Base-by-base conservation (phyloP, 2,113 vertebrate species). In the Salvelinus namaycush region DNA sequence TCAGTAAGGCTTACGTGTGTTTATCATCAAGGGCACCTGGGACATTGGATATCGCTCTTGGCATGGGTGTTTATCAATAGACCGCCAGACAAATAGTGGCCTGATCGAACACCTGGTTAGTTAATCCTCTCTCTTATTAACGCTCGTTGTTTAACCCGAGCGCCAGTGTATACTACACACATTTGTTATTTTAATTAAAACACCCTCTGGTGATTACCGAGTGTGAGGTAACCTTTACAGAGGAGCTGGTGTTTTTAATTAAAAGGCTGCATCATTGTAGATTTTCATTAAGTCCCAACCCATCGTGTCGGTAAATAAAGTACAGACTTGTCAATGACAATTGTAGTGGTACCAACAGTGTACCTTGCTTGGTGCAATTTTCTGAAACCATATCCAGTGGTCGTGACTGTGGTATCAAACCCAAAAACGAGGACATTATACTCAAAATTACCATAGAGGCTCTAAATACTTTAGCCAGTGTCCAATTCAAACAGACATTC, bases 141-240 rank as follows among this genome's bases (percentile, higher is more conserved):
- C 51, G 62, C 27, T 64, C 9, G 64, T 34, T 75, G 64, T 49
- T 48, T 22, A n/a, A 44, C 31, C 39, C 24, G 22, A 20, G 20
- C 13, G 39, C 65, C 39, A 44, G 39, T 29, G 65, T 29, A 67
- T 67, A 18, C 18, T 20, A 16, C 39, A n/a, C 54, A 24, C 51
- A 66, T 67, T n/a, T 5, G 7, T 14, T 74, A 48, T 67, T 26
- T 67, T 31, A 67, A 75, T 67, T 29, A 75, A 67, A 65, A 68
- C 73, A 54, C 59, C 29, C 51, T 29, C 29, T 73, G 72, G 72
- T 73, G 57, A 73, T 73, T 75, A 67, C 22, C 20, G 9, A 64
- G 24, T 49, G 31, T 51, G 22, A 31, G 73, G 73, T 75, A 67
- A 68, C 62, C 73, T 67, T 75, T 74, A 26, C 49, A 27, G 73